Evolutionary conservation across 1,140 invertebrate species (phyloP).

Genomic region (Ceratina japonica): DNA sequence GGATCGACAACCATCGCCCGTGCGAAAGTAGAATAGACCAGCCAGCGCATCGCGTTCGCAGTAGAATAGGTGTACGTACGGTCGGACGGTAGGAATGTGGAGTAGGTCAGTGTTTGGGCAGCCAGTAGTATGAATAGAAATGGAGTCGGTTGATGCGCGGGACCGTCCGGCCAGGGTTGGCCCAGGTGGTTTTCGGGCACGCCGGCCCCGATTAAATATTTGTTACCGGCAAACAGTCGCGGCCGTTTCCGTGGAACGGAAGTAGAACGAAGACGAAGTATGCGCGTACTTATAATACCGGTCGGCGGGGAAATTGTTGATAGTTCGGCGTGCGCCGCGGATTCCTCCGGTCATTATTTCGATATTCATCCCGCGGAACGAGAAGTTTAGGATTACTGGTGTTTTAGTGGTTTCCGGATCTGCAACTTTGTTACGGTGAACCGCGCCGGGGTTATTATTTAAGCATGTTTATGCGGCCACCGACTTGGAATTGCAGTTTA

Average conservation of each 20-base stretch:
- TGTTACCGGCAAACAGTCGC: background rate
- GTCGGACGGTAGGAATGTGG: slow-evolving; percentile 16
- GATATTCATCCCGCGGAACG: background rate
- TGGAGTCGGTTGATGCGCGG: background rate
- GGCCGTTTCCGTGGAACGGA: background rate
- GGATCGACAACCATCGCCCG: no score
- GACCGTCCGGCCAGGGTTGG: background rate
- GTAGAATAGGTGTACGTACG: slow-evolving; percentile 1
- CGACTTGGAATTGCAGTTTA: slow-evolving; percentile 37
- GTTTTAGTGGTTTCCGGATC: slow-evolving; percentile 7
- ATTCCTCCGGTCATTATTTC: background rate
- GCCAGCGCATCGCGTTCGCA: background rate
- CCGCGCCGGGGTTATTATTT: slow-evolving; percentile 9
- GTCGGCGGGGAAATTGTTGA: no score
- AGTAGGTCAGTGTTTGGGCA: slow-evolving; percentile 31
- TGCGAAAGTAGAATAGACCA: background rate
- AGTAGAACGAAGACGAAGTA: background rate
- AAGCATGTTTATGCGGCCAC: background rate
- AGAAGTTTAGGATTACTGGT: background rate
- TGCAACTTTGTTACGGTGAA: slow-evolving; percentile 3
- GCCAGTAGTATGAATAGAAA: slow-evolving; percentile 9
- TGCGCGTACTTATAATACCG: background rate
- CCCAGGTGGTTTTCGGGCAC: background rate
- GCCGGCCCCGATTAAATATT: slow-evolving; percentile 16
- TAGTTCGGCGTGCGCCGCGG: no score